These are phyloP conservation scores for Enteromius thamalakanensis DNA, from an alignment of 2,797 vertebrate genomes.

Conservation along the genomic window DNA sequence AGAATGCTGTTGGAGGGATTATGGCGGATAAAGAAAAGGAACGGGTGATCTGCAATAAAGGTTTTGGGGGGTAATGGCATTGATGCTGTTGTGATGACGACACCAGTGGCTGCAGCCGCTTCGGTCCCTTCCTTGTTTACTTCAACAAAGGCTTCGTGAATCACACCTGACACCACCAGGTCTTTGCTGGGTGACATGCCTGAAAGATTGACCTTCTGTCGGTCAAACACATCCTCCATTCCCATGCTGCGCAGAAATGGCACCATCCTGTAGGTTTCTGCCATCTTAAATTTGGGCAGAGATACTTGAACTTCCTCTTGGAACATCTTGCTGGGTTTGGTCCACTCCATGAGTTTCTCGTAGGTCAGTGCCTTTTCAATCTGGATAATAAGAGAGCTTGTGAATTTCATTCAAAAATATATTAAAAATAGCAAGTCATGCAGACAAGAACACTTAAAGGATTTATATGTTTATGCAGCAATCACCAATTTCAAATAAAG, in stretches of 20 bases:
- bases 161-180: not conserved
- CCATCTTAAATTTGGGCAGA: conserved; percentile 33
- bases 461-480: not conserved
- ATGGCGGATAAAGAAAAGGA: conserved; percentile 90
- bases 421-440: not conserved
- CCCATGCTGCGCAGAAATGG: not conserved
- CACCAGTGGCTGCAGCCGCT: conserved; percentile 35
- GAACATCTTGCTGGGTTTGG: conserved; percentile 1
- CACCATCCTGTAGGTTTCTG: not conserved
- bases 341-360: conserved; percentile 34
- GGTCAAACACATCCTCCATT: not conserved
- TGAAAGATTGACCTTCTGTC: not conserved
- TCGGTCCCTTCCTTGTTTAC: conserved; percentile 30
- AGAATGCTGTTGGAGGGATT: conserved; percentile 74
- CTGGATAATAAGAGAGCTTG: not conserved
- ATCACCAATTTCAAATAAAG: not conserved
- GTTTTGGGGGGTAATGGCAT: rapidly evolving
- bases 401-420: not conserved
- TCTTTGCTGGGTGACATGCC: conserved; percentile 1
- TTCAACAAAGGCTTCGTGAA: conserved; percentile 45
- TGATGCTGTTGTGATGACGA: rapidly evolving
- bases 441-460: too few species aligned
- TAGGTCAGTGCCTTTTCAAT: conserved; percentile 25
- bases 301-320: not conserved
- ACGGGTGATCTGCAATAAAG: conserved; percentile 85